Evolutionary conservation across 92 coral and sea anemone species (phyloP).

Genomic region (Porites evermanni): DNA sequence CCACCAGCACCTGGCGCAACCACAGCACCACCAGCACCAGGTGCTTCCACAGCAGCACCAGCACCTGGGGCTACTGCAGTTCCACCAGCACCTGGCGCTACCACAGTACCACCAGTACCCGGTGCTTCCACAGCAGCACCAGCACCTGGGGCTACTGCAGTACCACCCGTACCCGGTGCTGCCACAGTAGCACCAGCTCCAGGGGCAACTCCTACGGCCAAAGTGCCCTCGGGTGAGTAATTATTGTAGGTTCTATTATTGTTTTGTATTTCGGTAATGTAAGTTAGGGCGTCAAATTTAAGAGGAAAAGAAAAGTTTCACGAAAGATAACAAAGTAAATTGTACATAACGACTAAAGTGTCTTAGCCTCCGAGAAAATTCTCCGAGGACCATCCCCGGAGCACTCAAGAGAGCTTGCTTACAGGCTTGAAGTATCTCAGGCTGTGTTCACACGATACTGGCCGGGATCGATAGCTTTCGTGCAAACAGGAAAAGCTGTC

Average conservation of each 20-base stretch:
- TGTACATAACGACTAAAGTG: too few relatives aligned
- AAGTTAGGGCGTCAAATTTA: too few relatives aligned
- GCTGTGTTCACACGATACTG: too few relatives aligned
- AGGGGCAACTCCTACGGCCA: conserved; percentile 9
- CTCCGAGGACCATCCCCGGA: too few relatives aligned
- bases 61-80: background rate
- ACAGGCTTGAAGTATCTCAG: too few relatives aligned
- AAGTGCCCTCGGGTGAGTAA: conserved; percentile 13
- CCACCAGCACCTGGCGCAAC: background rate
- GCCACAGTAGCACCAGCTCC: conserved; percentile 2
- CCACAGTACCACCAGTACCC: background rate
- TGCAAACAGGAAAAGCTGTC: too few relatives aligned
- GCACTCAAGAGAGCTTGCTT: too few relatives aligned
- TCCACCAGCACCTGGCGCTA: background rate
- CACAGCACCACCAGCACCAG: background rate
- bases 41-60: background rate
- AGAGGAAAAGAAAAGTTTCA: too few relatives aligned
- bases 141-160: conserved; percentile 1
- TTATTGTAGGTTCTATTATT: background rate
- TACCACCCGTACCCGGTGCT: background rate
- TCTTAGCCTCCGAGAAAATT: too few relatives aligned
- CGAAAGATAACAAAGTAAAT: too few relatives aligned
- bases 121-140: conserved; percentile 7
- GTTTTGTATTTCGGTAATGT: too few relatives aligned
- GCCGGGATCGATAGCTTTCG: too few relatives aligned